Conservation (phyloP, 2,113 vertebrate species). For the Oryzias melastigma region DNA sequence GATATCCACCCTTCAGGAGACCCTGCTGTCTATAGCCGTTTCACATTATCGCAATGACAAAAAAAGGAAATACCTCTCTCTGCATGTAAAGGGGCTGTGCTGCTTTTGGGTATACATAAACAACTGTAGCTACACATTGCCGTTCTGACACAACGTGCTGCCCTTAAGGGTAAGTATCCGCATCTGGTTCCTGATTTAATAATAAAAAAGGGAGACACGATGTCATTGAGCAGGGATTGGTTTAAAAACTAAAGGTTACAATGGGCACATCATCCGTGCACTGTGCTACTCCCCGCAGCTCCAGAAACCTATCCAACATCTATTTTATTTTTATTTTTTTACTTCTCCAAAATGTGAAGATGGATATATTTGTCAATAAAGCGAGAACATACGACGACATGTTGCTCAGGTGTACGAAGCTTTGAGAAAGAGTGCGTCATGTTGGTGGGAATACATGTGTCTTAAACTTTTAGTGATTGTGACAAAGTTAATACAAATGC, state of each 20-base stretch:
- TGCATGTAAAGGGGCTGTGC: conserved; percentile 74
- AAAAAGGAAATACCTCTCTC: conserved; percentile 68
- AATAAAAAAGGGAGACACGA: conserved; percentile 44
- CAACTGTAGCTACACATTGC: conserved; percentile 71
- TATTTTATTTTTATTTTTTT: conserved; percentile 43
- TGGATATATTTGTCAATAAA: conserved; percentile 47
- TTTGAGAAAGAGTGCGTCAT: conserved; percentile 64
- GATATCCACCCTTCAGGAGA: conserved; percentile 69
- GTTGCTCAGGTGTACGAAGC: conserved; percentile 73
- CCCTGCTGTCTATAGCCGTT: conserved; percentile 61
- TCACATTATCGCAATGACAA: conserved; percentile 72
- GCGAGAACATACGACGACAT: conserved; percentile 53
- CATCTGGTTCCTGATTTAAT: conserved; percentile 45
- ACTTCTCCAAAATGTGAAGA: conserved; percentile 67
- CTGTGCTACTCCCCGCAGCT: conserved; percentile 54
- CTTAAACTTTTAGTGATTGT: conserved; percentile 76
- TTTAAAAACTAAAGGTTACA: conserved; percentile 58
- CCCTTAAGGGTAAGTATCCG: conserved; percentile 44
- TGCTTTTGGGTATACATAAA: conserved; percentile 68
- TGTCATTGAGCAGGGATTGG: conserved; percentile 56
- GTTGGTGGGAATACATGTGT: conserved; percentile 70
- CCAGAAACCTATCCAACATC: conserved; percentile 42
- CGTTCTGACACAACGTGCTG: conserved; percentile 66
- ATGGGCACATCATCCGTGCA: conserved; percentile 60
- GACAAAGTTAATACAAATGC: conserved; percentile 68